These are phyloP conservation scores for Psephotus haematonotus DNA, from an alignment of 2,113 vertebrate genomes.

Conservation along the genomic window DNA sequence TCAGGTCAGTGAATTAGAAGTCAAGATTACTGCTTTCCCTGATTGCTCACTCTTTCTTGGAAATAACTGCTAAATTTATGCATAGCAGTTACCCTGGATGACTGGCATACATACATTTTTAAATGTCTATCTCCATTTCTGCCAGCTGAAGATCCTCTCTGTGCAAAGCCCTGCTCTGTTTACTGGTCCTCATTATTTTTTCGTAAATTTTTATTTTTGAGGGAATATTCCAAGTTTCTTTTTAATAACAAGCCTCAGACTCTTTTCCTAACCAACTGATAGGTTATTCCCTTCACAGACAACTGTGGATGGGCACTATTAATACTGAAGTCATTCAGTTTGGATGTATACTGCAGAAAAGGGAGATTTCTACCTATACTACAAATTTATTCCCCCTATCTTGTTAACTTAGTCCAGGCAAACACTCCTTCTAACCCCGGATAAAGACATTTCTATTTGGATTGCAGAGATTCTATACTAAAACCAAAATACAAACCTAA, in stretches of 20 bases:
- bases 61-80: not conserved
- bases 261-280: not conserved
- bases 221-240: not conserved
- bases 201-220: not conserved
- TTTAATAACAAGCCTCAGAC: not conserved
- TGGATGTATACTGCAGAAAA: not conserved
- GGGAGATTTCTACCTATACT: not conserved
- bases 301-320: not conserved
- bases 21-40: constrained; percentile 17
- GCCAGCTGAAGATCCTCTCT: not conserved
- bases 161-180: not conserved
- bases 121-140: not conserved
- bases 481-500: not conserved
- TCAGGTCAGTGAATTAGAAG: constrained; percentile 41
- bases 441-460: not conserved
- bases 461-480: not conserved
- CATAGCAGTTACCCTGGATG: not conserved
- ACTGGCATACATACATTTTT: not conserved
- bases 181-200: not conserved
- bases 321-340: not conserved
- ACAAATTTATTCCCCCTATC: not conserved
- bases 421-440: not conserved
- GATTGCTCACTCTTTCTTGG: not conserved
- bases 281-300: not conserved
- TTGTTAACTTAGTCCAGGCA: not conserved